Base-by-base conservation (phyloP, 2,888 invertebrate genomes). In the Beris chalybata region DNA sequence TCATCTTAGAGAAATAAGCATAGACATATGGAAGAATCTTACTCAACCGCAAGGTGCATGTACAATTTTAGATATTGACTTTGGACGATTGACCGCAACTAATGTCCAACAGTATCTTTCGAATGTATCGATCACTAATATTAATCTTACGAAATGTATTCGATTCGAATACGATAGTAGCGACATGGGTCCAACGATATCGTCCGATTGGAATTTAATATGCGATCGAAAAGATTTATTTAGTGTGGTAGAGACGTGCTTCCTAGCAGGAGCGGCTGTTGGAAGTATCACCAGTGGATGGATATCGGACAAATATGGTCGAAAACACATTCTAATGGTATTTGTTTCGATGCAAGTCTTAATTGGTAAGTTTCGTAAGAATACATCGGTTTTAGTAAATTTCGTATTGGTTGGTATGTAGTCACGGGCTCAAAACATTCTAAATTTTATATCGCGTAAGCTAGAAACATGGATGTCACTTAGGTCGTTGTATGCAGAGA, bases 261-360 rank as follows among this genome's bases (percentile, higher is more conserved):
- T 87, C 74, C 79, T 88, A 66, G 83, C 83, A 30, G 88, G 88
- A 5, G 86, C 87, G 3, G 86, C 87, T 0, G 76, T 86, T 5
- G 88, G 88, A 9, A 86, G 87, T 53, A 81, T 87, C n/a, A 82
- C 85, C n/a, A 85, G 86, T 70, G 87, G 88, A 1, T 84, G 85
- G 73, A 81, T 87, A 22, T 87, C 87, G 0, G 88, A 88, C 76
- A 85, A 84, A 78, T 87, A 83, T 72, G 89, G 89, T 6, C 81
- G 89, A 29, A 87, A 87, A 72, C 83, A 82, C 64, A 85, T 86
- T 0, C 76, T 89, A 66, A 83, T 88, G 82, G 77, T 80, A 3
- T 85, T 86, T 6, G 80, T 85, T 50, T 74, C 83, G 5, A 76
- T 86, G 38, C 86, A 86, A 76, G 81, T 84, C 2, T 73, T 83